A percentile compares a stretch with the other conserved stretches of the same genome.
Conservation (phyloP, 2,113 vertebrate genomes). For the Dascyllus trimaculatus region DNA sequence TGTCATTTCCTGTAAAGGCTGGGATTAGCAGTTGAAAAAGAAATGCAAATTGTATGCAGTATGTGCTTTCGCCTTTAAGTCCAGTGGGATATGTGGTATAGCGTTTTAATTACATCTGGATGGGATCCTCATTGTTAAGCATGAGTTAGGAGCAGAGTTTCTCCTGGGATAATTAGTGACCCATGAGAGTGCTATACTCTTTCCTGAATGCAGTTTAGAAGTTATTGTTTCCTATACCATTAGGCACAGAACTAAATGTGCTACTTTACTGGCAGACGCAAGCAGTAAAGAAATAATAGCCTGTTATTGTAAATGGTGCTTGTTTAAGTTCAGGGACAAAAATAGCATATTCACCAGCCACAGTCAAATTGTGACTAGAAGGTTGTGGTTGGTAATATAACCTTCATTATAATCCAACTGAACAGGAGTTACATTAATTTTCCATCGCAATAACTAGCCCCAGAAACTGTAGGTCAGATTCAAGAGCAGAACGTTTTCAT, state of each 20-base stretch:
- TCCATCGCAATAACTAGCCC: too few relatives aligned
- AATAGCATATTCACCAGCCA: not conserved
- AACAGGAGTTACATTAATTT: not conserved
- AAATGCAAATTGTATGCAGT: not conserved
- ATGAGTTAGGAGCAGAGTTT: conserved; percentile 12
- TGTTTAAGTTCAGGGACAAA: not conserved
- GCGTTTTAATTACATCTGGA: conserved; percentile 16
- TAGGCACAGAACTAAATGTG: not conserved
- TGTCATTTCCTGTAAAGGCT: too few relatives aligned
- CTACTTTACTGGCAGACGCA: conserved; percentile 13
- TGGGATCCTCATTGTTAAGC: conserved; percentile 35
- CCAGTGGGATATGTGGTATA: not conserved
- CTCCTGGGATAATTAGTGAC: conserved; percentile 22
- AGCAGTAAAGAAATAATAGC: conserved; percentile 9
- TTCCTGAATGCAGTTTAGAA: conserved; percentile 3
- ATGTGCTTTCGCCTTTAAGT: not conserved
- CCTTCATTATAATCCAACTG: conserved; percentile 11
- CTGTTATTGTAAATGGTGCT: conserved; percentile 12
- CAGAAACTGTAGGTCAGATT: too few relatives aligned
- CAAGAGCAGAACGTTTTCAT: too few relatives aligned
- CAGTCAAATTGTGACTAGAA: not conserved
- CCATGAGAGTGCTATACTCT: not conserved
- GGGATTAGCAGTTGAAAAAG: not conserved
- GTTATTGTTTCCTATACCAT: not conserved
- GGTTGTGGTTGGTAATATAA: not conserved